phyloP scores from a whole-genome alignment of 2,888 invertebrate species.

The Leptopterna dolabrata region DNA sequence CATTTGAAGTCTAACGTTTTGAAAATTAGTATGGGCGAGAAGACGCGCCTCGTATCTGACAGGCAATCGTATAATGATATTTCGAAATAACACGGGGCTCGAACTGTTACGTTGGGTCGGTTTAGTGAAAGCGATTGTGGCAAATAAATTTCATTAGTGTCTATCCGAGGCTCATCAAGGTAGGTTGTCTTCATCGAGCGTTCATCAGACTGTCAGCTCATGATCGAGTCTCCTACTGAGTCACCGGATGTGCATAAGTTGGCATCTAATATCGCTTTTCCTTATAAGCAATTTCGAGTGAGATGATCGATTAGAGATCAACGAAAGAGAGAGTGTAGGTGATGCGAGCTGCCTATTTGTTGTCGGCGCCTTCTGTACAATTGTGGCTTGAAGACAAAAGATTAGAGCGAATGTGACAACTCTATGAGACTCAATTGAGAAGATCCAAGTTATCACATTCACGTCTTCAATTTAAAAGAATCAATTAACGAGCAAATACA shows the following conservation, averaged over 20 bases:
- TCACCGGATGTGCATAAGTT: background rate
- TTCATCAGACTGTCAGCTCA: slow-evolving; percentile 5
- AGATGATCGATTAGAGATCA: background rate
- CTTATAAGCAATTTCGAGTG: background rate
- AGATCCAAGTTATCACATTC: too few species aligned
- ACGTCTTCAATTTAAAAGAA: too few species aligned
- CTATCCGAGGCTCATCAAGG: background rate
- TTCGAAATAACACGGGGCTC: slow-evolving; percentile 1
- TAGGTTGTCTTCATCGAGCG: background rate
- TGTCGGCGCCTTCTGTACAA: too few species aligned
- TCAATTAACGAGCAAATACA: too few species aligned
- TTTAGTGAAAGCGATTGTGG: slow-evolving; percentile 25
- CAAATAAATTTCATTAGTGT: slow-evolving; percentile 26
- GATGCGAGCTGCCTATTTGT: too few species aligned
- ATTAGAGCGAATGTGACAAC: too few species aligned
- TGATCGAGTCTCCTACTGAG: background rate
- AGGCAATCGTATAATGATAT: slow-evolving; percentile 13
- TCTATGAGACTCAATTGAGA: too few species aligned
- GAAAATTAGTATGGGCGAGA: slow-evolving; percentile 12
- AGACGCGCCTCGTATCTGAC: background rate
- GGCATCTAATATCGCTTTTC: background rate
- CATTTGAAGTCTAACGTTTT: background rate
- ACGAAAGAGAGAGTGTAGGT: background rate
- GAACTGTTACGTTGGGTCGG: background rate
- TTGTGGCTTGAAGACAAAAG: too few species aligned